Percentiles rank a stretch among this genome's conserved stretches.
phyloP scores from a whole-genome alignment of 2,888 invertebrate genomes.

The Polydrusus pterygomalis region DNA sequence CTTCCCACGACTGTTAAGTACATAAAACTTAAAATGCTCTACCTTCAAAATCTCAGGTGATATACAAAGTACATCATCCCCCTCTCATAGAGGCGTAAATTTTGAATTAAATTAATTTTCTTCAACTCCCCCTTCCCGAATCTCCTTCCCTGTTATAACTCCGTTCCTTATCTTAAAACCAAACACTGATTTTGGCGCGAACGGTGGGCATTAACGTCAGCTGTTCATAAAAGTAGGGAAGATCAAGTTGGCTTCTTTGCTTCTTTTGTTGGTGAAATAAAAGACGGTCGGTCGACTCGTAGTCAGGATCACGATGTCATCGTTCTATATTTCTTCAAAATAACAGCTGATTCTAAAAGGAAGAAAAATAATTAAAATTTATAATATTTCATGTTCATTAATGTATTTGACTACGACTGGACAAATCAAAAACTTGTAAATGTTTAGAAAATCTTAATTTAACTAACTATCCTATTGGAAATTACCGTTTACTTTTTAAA shows the following conservation, averaged over 20 bases:
- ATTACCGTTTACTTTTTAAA: too few species aligned
- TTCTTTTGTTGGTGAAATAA: constrained; percentile 26
- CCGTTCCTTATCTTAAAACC: neutral
- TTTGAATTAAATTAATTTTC: neutral
- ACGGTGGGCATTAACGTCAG: neutral
- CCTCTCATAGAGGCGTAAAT: constrained; percentile 3
- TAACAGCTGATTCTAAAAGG: too few species aligned
- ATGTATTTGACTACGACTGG: too few species aligned
- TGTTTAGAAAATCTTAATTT: too few species aligned
- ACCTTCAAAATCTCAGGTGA: neutral
- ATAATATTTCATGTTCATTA: too few species aligned
- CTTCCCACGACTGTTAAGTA: too few species aligned
- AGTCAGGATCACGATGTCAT: too few species aligned
- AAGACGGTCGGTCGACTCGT: neutral
- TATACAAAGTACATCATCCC: constrained; percentile 1
- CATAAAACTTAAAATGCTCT: neutral
- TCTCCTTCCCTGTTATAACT: constrained; percentile 10
- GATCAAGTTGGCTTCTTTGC: constrained; percentile 23
- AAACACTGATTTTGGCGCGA: constrained; percentile 7
- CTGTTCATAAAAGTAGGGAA: neutral
- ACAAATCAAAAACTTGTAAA: too few species aligned
- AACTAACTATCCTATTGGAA: too few species aligned
- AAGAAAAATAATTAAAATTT: too few species aligned
- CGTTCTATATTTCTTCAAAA: too few species aligned
- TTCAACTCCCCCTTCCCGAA: neutral